Base-by-base conservation (phyloP, 2,797 vertebrate species). In the Tarsius wallacei region DNA sequence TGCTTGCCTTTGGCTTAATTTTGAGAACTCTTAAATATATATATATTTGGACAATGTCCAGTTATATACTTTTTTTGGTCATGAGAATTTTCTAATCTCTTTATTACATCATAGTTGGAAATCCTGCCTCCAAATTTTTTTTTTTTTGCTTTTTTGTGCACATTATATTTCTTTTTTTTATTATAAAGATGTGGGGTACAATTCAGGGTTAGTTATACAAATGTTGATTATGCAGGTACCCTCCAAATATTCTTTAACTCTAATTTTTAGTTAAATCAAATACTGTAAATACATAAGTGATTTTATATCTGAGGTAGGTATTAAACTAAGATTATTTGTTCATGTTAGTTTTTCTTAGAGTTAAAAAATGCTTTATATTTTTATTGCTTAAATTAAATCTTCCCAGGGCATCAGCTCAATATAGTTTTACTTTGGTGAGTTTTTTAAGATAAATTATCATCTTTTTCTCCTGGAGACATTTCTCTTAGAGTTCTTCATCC, bases 1-100 rank as follows among this genome's bases (percentile, higher is more conserved):
- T 81, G 64, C 70, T 90, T 88, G 36, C 53, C 10, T 93, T 94
- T 92, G 12, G 28, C 42, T 77, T 95, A 87, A 42, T 59, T 87
- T 93, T 13, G 55, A 86, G 70, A 91, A 36, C 16, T 7, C 26
- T 53, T 51, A 83, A 74, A 6, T 90, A 16, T 63, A n/a, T 71
- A 2, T 36, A 42, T 82, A 73, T 87, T 85, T 91, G 4, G 53
- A 70, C 1, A 81, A 21, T 87, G 10, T 33, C 31, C 22, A 42
- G 49, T 90, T 90, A 92, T 78, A 22, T 49, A 59, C 10, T 53
- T 81, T 63, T 66, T 86, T 90, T 76, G 5, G 49, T 15, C 7
- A 5, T n/a, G 0, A 93, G 53, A 87, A 83, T 49, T 93, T 85
- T 96, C 22, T 84, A 57, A 80, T 36, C 15, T 80, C 16, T 78